Conservation (phyloP, 2,888 invertebrate genomes). For the Augiades crinisus region DNA sequence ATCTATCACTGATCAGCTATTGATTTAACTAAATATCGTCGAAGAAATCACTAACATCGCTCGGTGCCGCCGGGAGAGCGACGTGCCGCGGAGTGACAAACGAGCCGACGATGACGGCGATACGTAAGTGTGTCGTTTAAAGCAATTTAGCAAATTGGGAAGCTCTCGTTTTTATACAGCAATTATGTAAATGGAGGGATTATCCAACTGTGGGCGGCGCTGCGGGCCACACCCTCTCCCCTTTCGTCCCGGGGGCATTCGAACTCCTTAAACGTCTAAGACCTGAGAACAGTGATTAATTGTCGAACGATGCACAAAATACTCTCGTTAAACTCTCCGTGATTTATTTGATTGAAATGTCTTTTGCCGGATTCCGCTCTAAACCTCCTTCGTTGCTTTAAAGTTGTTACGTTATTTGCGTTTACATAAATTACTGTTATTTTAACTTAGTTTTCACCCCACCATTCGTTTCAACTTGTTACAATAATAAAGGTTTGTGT, state of each 20-base stretch:
- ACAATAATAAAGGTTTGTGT: background rate
- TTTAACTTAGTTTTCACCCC: background rate
- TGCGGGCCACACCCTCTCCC: slow-evolving; percentile 67
- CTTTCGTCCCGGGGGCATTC: slow-evolving; percentile 62
- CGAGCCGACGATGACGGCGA: slow-evolving; percentile 40
- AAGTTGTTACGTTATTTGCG: slow-evolving; percentile 6
- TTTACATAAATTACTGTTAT: slow-evolving; percentile 6
- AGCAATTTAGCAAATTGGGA: slow-evolving; percentile 81
- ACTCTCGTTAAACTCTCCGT: slow-evolving; percentile 55
- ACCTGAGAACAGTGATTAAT: slow-evolving; percentile 75
- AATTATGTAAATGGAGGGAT: slow-evolving; percentile 82
- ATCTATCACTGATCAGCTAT: too few species aligned
- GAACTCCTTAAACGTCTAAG: slow-evolving; percentile 63
- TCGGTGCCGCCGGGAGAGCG: slow-evolving; percentile 27
- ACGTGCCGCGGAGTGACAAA: slow-evolving; percentile 39
- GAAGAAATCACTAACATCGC: background rate
- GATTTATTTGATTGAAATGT: slow-evolving; percentile 71
- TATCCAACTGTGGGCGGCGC: slow-evolving; percentile 74
- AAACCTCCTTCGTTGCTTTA: background rate
- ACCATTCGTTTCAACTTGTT: background rate
- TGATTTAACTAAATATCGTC: background rate
- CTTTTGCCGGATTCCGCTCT: slow-evolving; percentile 6
- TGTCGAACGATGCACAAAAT: slow-evolving; percentile 51
- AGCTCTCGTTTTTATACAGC: slow-evolving; percentile 80
- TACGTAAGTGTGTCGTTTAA: slow-evolving; percentile 64